Conservation (phyloP, 2,113 vertebrate species). For the Thalassarche chlororhynchos region DNA sequence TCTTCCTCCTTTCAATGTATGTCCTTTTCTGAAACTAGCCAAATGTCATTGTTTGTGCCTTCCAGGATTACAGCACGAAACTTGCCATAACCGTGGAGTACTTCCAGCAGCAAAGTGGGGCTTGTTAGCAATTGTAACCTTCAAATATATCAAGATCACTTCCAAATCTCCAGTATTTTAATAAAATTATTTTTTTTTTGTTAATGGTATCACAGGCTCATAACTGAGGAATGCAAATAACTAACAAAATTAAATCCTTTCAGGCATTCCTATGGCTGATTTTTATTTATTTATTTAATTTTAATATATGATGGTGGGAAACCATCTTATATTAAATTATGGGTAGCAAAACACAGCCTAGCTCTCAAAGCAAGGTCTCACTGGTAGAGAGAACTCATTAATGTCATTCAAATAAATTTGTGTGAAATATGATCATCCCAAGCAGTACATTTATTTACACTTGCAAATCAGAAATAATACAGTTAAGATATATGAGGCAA, state of each 20-base stretch:
- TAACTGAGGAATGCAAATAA: neutral
- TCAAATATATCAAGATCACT: neutral
- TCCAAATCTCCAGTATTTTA: neutral
- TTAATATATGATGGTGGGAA: neutral
- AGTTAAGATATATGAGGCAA: conserved; percentile 35
- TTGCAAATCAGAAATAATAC: conserved; percentile 56
- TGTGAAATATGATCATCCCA: conserved; percentile 63
- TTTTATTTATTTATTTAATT: conserved; percentile 25
- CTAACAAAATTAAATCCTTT: neutral
- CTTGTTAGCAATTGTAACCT: neutral
- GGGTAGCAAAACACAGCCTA: neutral
- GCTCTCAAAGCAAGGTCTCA: neutral
- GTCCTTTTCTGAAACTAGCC: neutral
- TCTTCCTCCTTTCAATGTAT: neutral
- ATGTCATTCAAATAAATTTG: conserved; percentile 70
- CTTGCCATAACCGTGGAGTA: neutral
- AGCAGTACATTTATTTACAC: conserved; percentile 66
- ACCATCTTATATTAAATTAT: neutral
- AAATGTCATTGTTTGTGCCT: neutral
- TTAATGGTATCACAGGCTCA: neutral
- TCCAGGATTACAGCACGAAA: neutral
- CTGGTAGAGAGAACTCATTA: conserved; percentile 54
- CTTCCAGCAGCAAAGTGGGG: neutral
- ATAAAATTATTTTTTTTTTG: neutral
- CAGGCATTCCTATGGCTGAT: neutral